Evolutionary conservation across 2,113 vertebrate genomes (phyloP), one percentile per base, ranked within the genome.

Genomic region (Pteronura brasiliensis): DNA sequence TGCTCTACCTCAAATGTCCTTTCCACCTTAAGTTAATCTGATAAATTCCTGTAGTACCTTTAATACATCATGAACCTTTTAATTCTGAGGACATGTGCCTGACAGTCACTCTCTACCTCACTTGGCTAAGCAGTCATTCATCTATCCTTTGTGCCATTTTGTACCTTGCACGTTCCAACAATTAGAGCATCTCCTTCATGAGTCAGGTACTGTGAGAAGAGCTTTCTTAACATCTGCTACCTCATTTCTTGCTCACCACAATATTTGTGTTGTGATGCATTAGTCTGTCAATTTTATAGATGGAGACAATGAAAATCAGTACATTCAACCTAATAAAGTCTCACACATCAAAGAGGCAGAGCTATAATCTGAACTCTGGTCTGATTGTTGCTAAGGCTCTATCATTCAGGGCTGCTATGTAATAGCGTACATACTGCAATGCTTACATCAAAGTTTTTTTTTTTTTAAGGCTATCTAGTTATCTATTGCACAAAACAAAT

Each of bases 191-290:
- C 65, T 36, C 31, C 42, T 88, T 61, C 82, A 36, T 89, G 72
- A 86, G 3, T 39, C 74, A 93, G 36, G 4, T 67, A 82, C 59
- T 77, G 11, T 55, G 42, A 42, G 57, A 77, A 85, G 57, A 81
- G 77, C 52, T 79, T 92, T 95, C 87, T 77, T 82, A 81, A 79
- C 39, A 92, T 93, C 72, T 83, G 63, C 57, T 71, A 14, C 65
- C 77, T 96, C 42, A 36, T 81, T 93, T 88, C 71, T 93, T 91
- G 42, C 94, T 88, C 69, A 71, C 61, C 44, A 92, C 29, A 83
- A 18, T 93, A 81, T 42, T 44, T 92, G n/a, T 55, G 44, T 77
- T 86, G 29, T 85, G 67, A 79, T 79, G 27, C 52, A 74, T 69
- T 71, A 29, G 12, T 52, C 44, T 88, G 52, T 63, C 57, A 29